Evolutionary conservation across 2,888 invertebrate species (phyloP).

Genomic region (Coleophora flavipennella): DNA sequence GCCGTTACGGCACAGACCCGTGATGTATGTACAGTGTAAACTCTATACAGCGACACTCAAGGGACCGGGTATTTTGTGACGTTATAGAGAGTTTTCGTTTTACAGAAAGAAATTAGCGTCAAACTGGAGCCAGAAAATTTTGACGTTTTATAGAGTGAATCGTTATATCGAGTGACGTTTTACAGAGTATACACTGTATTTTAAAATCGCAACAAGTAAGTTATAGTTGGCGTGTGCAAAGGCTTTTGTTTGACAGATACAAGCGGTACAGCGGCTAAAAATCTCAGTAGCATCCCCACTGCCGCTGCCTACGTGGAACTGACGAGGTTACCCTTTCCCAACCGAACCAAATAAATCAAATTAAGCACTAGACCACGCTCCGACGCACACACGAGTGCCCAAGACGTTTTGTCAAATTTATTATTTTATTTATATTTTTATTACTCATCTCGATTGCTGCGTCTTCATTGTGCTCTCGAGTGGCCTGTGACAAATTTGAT

Average conservation of each 20-base stretch:
- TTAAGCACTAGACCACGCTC: constrained; percentile 64
- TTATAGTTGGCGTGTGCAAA: background rate
- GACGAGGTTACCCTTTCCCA: constrained; percentile 58
- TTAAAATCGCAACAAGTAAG: background rate
- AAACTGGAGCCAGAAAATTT: no score
- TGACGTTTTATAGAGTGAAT: no score
- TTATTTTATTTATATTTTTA: constrained; percentile 72
- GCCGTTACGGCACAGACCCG: no score
- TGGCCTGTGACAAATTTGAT: constrained; percentile 72
- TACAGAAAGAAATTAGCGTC: no score
- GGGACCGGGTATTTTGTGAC: no score
- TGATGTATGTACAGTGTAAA: no score
- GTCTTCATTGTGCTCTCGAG: constrained; percentile 59
- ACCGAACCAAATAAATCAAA: constrained; percentile 68
- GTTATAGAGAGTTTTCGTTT: no score
- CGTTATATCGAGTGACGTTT: no score
- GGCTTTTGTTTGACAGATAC: constrained; percentile 17
- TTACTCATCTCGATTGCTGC: constrained; percentile 53
- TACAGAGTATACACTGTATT: no score
- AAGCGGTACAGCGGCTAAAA: constrained; percentile 18
- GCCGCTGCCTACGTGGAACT: constrained; percentile 43
- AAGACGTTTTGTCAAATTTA: constrained; percentile 74
- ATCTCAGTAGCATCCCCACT: constrained; percentile 23
- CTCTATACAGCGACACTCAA: no score
- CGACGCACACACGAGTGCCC: constrained; percentile 57